Percentiles rank a stretch among this genome's conserved stretches.
Evolutionary conservation across 2,113 vertebrate genomes (phyloP).

Genomic region (Neomonachus schauinslandi): DNA sequence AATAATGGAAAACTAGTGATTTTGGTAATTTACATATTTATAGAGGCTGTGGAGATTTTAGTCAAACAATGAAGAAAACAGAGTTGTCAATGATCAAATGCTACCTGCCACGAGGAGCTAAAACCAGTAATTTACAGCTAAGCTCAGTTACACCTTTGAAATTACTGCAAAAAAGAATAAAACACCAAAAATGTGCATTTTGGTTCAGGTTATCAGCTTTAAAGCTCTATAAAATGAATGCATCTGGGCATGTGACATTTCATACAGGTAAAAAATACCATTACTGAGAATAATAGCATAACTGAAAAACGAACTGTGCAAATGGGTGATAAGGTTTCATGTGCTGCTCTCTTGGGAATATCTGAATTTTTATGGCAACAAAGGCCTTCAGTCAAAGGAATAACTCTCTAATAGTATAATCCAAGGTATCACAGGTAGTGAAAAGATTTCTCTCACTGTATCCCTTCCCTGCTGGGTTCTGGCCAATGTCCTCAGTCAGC

Average conservation of each 20-base stretch:
- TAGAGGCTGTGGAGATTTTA: slow-evolving; percentile 61
- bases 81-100: slow-evolving; percentile 67
- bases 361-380: slow-evolving; percentile 38
- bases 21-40: slow-evolving; percentile 65
- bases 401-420: not conserved
- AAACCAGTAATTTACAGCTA: slow-evolving; percentile 75
- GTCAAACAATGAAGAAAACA: slow-evolving; percentile 72
- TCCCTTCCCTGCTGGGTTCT: not conserved
- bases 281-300: not conserved
- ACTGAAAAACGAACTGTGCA: not conserved
- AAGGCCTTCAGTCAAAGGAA: slow-evolving; percentile 34
- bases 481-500: not conserved
- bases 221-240: slow-evolving; percentile 49
- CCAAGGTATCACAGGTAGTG: not conserved
- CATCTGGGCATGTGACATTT: slow-evolving; percentile 63
- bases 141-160: slow-evolving; percentile 78
- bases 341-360: not conserved
- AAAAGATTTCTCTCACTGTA: not conserved
- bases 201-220: slow-evolving; percentile 51
- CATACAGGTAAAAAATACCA: not conserved
- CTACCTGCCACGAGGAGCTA: slow-evolving; percentile 52
- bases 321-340: not conserved
- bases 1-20: slow-evolving; percentile 69
- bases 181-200: slow-evolving; percentile 28
- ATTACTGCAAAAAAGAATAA: slow-evolving; percentile 28